Conservation (phyloP, 2,888 invertebrate genomes). For the Nowickia ferox region DNA sequence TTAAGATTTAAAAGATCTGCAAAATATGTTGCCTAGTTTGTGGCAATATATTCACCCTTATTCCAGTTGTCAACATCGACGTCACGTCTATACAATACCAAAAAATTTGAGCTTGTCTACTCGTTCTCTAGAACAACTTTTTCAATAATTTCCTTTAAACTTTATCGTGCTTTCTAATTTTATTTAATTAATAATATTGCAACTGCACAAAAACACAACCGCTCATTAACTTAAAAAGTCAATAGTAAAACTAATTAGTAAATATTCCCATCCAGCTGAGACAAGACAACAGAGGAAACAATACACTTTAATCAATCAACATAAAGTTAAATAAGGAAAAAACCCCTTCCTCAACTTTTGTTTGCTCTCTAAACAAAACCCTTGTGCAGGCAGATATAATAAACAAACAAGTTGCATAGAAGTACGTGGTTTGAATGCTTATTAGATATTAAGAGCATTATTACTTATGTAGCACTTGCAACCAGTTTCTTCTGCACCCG, state of each 20-base stretch:
- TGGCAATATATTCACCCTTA: no score
- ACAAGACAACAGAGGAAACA: background rate
- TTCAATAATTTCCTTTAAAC: background rate
- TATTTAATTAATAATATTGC: background rate
- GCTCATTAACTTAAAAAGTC: conserved; percentile 36
- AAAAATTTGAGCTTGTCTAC: no score
- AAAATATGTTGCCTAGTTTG: no score
- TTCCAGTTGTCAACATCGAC: no score
- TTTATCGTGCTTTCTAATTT: background rate
- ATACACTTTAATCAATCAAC: background rate
- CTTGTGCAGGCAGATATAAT: background rate
- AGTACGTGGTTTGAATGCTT: conserved; percentile 61
- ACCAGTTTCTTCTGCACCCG: background rate
- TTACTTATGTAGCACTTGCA: background rate
- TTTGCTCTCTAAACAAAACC: background rate
- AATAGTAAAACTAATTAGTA: conserved; percentile 59
- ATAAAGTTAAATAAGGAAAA: background rate
- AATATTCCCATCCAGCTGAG: conserved; percentile 29
- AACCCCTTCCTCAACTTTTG: background rate
- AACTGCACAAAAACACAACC: background rate
- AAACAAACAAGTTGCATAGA: conserved; percentile 63
- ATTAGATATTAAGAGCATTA: conserved; percentile 58
- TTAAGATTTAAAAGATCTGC: no score
- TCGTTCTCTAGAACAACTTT: background rate
- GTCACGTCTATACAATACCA: no score